Base-by-base conservation (phyloP, 1,140 invertebrate genomes). In the Lamellibrachia luymesi region DNA sequence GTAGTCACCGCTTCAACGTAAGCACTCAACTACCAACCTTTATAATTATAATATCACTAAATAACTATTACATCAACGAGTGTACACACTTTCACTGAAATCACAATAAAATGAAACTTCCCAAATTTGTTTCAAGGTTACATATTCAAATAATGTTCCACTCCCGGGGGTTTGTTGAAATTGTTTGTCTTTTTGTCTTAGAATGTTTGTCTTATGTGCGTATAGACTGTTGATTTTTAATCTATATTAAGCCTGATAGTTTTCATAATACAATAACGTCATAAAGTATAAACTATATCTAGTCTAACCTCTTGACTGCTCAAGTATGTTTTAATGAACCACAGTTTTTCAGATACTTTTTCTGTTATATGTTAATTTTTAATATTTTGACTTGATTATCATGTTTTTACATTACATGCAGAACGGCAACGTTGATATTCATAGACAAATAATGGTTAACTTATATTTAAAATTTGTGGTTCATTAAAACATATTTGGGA, bases 1-100 rank as follows among this genome's bases (percentile, higher is more conserved):
- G 93, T 2, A 92, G 93, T 22, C 93, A 93, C 51, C 52, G 93
- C 17, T 90, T 93, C 52, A 92, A 51, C 49, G 93, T 93, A 13
- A 93, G 93, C 90, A 80, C 17, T 38, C 64, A 6, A 80, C 25
- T 80, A 80, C 17, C 64, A 80, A 80, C 17, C 50, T 50, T 80
- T 80, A 22, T 56, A 22, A 10, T 80, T 22, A 80, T 22, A 80
- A 80, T 80, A 80, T 22, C 64, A 80, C 64, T 80, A 80, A 80
- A 80, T 22, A 22, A 22, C 13, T 13, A 6, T 56, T 56, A 56
- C 52, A 56, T 56, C 6, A 13, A 56, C 1, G 52, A 56, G 52
- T 56, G 38, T 38, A 38, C 38, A 1, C 38, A 38, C 38, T 38
- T 38, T 38, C 38, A 38, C 38, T 38, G 52, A 56, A 13, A 13